Percentiles rank a stretch among this genome's conserved stretches.
phyloP scores from a whole-genome alignment of 2,888 invertebrate genomes.

The Pegoplata infirma region DNA sequence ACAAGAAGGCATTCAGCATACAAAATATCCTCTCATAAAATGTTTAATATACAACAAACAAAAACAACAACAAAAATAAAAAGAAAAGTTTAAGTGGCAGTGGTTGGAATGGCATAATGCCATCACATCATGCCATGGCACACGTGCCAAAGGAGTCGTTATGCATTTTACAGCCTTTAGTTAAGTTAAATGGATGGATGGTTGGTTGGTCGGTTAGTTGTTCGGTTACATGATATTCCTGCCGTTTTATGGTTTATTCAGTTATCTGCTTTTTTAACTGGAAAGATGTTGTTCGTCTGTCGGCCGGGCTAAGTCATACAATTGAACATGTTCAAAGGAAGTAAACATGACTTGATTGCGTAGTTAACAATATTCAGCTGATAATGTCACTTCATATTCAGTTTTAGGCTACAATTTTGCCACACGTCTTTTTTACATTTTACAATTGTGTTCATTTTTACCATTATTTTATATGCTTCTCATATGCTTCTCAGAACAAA shows the following conservation, averaged over 20 bases:
- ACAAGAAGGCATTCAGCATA: background rate
- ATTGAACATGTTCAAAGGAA: slow-evolving; percentile 26
- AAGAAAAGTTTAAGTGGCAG: slow-evolving; percentile 35
- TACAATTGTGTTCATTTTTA: background rate
- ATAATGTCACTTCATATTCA: slow-evolving; percentile 56
- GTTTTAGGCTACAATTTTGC: background rate
- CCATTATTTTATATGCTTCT: slow-evolving; percentile 2
- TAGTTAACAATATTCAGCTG: slow-evolving; percentile 51
- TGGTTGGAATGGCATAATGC: slow-evolving; percentile 19
- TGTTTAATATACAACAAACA: background rate
- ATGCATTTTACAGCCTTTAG: slow-evolving; percentile 45
- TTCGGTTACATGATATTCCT: no score
- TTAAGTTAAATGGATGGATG: background rate
- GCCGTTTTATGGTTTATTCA: background rate
- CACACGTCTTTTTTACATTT: background rate
- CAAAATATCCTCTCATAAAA: background rate
- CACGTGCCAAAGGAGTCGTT: slow-evolving; percentile 34
- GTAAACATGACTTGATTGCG: slow-evolving; percentile 55
- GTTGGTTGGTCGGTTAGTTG: no score
- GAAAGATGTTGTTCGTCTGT: no score
- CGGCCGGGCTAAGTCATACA: no score
- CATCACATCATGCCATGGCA: slow-evolving; percentile 25
- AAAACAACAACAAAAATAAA: background rate
- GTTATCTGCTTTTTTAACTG: background rate
- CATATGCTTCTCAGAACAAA: background rate